Conservation (phyloP, 2,888 invertebrate genomes). For the Lomographa bimaculata region DNA sequence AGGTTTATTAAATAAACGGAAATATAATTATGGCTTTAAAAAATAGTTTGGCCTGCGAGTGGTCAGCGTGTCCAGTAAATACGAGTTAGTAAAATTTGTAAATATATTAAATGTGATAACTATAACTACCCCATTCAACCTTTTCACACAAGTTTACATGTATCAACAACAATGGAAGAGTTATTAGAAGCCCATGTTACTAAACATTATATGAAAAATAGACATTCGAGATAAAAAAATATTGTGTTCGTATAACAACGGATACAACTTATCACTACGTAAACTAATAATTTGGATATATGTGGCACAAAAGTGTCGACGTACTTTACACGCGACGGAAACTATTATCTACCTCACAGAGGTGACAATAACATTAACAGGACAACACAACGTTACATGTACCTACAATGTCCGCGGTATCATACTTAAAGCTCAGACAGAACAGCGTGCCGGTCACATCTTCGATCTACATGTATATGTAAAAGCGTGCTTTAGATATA, state of each 20-base stretch:
- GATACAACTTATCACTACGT: conserved; percentile 21
- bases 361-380: conserved; percentile 43
- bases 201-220: conserved; percentile 52
- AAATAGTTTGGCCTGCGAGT: conserved; percentile 21
- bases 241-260: conserved; percentile 32
- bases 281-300: conserved; percentile 33
- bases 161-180: conserved; percentile 75
- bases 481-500: too few relatives aligned
- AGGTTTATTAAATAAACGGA: conserved; percentile 3
- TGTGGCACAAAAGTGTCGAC: conserved; percentile 39
- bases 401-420: conserved; percentile 18
- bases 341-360: conserved; percentile 48
- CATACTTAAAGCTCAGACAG: too few relatives aligned
- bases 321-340: conserved; percentile 13
- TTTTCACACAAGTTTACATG: conserved; percentile 45
- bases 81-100: conserved; percentile 45
- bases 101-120: conserved; percentile 47
- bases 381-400: conserved; percentile 46
- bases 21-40: conserved; percentile 4
- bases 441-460: too few relatives aligned
- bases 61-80: conserved; percentile 27
- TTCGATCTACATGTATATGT: too few relatives aligned
- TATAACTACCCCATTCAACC: conserved; percentile 32
- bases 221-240: conserved; percentile 36
- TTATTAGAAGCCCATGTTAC: conserved; percentile 65